Evolutionary conservation across 1,140 invertebrate genomes (phyloP), one percentile per base, ranked within the genome.

Genomic region (Magallana gigas): DNA sequence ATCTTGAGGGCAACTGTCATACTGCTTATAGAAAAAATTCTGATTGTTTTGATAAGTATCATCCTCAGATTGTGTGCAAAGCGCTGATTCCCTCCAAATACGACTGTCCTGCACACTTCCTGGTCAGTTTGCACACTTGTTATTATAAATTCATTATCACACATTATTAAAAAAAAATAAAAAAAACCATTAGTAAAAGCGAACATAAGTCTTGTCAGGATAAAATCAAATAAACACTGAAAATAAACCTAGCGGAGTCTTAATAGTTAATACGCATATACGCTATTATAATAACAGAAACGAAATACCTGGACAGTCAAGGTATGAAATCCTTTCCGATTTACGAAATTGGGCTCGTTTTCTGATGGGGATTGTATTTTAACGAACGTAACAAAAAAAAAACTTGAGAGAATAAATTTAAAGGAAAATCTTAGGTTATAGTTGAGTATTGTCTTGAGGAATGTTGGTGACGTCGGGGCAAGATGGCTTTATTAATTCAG

Each of bases 11-110:
- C 36, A 48, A 48, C 36, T 64, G 14, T 64, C 6, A n/a, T 9
- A 7, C 1, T 64, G 16, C 18, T 16, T n/a, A 64, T n/a, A n/a
- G 14, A 64, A n/a, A 64, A 16, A 18, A 64, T 7, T 8, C 16
- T 16, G 60, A 64, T 64, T 60, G 3, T 60, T 6, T 0, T 60
- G 18, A 14, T 18, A 80, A 76, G 60, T 87, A 84, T 82, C 83
- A 59, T 84, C 80, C 84, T 87, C 86, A 87, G 84, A 84, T 76
- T 87, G 60, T 9, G 76, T 60, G 80, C 86, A 87, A 9, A 84
- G 58, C 57, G 57, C 62, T n/a, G 80, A 83, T 84, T 60, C 56
- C 16, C 86, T 64, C 12, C 56, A 84, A 8, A 87, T 76, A 57
- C 86, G 58, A 8, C 29, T 18, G 1, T 12, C 8, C 1, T 80